A percentile compares a stretch with the other conserved stretches of the same genome.
Conservation (phyloP, 1,140 invertebrate genomes). For the Drosophila ohnishii region DNA sequence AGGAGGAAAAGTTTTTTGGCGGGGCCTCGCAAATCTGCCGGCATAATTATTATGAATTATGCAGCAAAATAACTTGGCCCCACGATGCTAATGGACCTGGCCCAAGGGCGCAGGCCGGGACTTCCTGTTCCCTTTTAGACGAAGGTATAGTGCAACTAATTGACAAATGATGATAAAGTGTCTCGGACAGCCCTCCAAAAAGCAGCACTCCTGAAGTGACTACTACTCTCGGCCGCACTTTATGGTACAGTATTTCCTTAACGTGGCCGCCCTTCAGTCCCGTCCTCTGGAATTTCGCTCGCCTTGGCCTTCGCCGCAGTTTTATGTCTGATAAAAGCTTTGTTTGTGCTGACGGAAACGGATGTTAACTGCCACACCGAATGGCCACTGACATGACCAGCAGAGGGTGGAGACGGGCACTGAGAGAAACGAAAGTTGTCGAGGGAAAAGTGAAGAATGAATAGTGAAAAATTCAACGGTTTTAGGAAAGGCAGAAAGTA, state of each 20-base stretch:
- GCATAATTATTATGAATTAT: slow-evolving; percentile 78
- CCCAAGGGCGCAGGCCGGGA: slow-evolving; percentile 14
- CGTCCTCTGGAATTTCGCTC: neutral
- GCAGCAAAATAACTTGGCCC: slow-evolving; percentile 63
- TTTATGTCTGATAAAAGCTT: slow-evolving; percentile 78
- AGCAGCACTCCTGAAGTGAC: slow-evolving; percentile 23
- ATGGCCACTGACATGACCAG: slow-evolving; percentile 69
- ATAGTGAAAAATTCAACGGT: neutral
- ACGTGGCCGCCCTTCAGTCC: slow-evolving; percentile 15
- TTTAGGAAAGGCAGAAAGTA: too few species aligned
- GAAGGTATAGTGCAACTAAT: slow-evolving; percentile 69
- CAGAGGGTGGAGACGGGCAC: slow-evolving; percentile 32
- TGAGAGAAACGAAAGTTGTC: neutral
- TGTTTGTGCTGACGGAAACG: slow-evolving; percentile 75
- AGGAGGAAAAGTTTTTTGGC: slow-evolving; percentile 20
- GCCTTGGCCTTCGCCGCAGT: slow-evolving; percentile 39
- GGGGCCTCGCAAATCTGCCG: slow-evolving; percentile 61
- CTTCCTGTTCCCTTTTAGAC: slow-evolving; percentile 28
- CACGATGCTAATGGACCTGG: slow-evolving; percentile 41
- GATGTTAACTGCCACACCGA: slow-evolving; percentile 71
- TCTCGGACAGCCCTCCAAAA: slow-evolving; percentile 51
- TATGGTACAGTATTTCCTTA: slow-evolving; percentile 51
- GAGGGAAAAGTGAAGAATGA: neutral
- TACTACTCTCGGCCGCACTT: slow-evolving; percentile 22
- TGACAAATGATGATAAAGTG: slow-evolving; percentile 81